These are phyloP conservation scores for Apogon hyalosoma DNA, from an alignment of 2,797 vertebrate species.

Conservation along the genomic window DNA sequence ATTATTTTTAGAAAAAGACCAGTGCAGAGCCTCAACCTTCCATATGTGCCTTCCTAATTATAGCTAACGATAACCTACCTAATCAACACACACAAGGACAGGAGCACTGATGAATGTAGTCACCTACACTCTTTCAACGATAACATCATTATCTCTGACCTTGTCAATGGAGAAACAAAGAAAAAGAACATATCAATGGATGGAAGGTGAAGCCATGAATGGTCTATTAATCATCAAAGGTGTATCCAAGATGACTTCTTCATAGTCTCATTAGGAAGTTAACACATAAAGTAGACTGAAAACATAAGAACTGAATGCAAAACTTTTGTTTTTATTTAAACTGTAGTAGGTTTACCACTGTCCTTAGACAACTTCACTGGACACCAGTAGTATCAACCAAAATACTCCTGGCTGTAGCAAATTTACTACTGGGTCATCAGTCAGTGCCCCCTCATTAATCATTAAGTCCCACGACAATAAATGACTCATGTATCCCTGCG, in stretches of 20 bases:
- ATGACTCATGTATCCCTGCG: too few relatives aligned
- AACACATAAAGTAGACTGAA: background rate
- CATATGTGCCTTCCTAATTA: constrained; percentile 27
- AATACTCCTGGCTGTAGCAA: too few relatives aligned
- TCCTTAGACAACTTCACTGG: too few relatives aligned
- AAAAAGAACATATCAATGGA: background rate
- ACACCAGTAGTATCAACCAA: too few relatives aligned
- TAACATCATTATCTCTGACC: constrained; percentile 26
- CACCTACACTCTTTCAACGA: constrained; percentile 19
- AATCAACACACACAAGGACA: constrained; percentile 7
- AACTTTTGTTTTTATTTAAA: too few relatives aligned
- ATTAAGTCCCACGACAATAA: too few relatives aligned
- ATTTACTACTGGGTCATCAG: too few relatives aligned
- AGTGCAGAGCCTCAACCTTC: constrained; percentile 17
- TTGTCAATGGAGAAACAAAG: background rate
- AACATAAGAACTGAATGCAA: too few relatives aligned
- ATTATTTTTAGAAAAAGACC: constrained; percentile 27
- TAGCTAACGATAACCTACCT: constrained; percentile 23
- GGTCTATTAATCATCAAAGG: background rate
- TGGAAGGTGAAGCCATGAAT: background rate
- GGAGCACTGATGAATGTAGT: constrained; percentile 17
- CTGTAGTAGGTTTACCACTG: too few relatives aligned
- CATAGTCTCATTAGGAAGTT: background rate
- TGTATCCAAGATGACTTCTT: background rate
- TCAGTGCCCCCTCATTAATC: too few relatives aligned